Base-by-base conservation (phyloP, 2,113 vertebrate species). In the Leucoraja erinaceus region DNA sequence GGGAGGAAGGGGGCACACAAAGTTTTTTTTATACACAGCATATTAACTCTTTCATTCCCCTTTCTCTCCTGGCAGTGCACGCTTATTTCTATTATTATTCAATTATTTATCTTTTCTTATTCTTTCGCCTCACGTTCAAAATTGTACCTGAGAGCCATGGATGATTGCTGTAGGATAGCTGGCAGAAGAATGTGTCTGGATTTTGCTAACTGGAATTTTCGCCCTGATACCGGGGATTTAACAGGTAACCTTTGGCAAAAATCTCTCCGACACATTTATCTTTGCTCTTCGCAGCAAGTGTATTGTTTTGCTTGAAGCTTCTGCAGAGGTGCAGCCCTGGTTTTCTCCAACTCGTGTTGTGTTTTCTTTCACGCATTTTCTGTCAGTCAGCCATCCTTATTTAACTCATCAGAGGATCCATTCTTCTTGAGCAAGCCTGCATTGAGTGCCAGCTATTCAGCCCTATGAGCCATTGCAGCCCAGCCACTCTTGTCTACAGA, bases 371-470 rank as follows among this genome's bases (percentile, higher is more conserved):
- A n/a, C 16, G 20, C 28, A 14, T 88, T 86, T 88, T n/a, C n/a
- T 18, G 12, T 5, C 81, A 18, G 59, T 31, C 31, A 59, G n/a
- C 12, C 59, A 18, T 66, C 5, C 83, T 63, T 4, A 59, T 61
- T n/a, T 63, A n/a, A 12, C 12, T 31, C 16, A 28, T 31, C 56
- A 28, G 61, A 88, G 28, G 14, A 63, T 16, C 28, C 83, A 66
- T 88, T 63, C 59, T 63, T 88, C 31, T 63, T 88, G 59, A 31
- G 6, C 18, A 6, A 31, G 83, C 83, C 83, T 66, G n/a, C 5
- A 16, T 63, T 63, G 83, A 88, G 59, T 88, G 28, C 28, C 28
- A 88, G 83, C 83, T 63, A 88, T 88, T 88, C n/a, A 88, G 83
- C 59, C 31, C 4, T 66, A 61, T 61, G 54, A 56, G 25, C 54